phyloP scores from a whole-genome alignment of 2,797 vertebrate genomes.

The Orientallactaga sibirica region DNA sequence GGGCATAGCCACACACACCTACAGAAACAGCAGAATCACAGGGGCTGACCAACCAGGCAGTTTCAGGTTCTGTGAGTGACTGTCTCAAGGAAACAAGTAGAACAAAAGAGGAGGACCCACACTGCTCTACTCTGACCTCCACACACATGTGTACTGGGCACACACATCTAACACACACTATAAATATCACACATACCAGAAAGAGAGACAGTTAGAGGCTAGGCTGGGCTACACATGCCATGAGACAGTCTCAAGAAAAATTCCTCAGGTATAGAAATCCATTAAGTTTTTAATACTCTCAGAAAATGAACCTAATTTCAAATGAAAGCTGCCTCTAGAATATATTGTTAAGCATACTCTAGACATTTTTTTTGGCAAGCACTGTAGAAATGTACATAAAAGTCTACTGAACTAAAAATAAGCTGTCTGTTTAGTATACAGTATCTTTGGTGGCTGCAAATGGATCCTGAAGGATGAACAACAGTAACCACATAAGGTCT shows the following conservation, averaged over 20 bases:
- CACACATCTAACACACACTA: too few relatives aligned
- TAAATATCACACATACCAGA: too few relatives aligned
- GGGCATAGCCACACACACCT: too few relatives aligned
- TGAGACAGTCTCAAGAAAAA: background rate
- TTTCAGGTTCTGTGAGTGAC: too few relatives aligned
- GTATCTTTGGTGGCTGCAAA: constrained; percentile 34
- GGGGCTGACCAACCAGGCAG: too few relatives aligned
- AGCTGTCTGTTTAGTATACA: constrained; percentile 20
- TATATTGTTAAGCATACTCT: constrained; percentile 25
- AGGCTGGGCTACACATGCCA: background rate
- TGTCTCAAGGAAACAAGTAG: too few relatives aligned
- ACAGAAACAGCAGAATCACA: too few relatives aligned
- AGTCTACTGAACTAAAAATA: constrained; percentile 56
- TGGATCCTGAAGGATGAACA: constrained; percentile 28
- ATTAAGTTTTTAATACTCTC: constrained; percentile 68
- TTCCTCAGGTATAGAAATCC: constrained; percentile 54
- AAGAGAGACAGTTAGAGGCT: background rate
- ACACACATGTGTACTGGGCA: too few relatives aligned
- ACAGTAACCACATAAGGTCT: background rate
- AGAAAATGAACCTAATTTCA: constrained; percentile 67
- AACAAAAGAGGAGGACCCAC: too few relatives aligned
- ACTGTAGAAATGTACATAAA: constrained; percentile 51
- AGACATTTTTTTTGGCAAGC: constrained; percentile 53
- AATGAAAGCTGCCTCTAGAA: constrained; percentile 54
- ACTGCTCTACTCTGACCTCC: too few relatives aligned